Conservation (phyloP, 2,888 invertebrate genomes). For the Caradrina clavipalpis region DNA sequence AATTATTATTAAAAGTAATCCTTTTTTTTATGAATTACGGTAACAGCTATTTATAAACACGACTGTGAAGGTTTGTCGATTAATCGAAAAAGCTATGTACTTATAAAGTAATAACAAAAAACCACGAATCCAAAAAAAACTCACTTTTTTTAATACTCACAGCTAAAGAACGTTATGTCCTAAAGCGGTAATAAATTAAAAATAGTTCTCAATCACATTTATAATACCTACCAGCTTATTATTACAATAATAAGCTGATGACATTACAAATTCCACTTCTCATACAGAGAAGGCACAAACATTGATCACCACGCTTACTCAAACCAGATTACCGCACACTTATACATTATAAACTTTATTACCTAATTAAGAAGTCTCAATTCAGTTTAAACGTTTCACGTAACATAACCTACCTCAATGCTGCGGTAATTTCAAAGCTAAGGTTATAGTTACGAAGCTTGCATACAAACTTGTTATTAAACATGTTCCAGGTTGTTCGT, state of each 20-base stretch:
- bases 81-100: no score
- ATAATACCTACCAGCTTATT: not conserved
- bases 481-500: constrained; percentile 10
- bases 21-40: no score
- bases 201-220: not conserved
- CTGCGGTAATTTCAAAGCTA: constrained; percentile 36
- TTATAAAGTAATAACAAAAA: no score
- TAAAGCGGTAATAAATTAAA: not conserved
- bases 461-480: constrained; percentile 51
- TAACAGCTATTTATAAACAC: no score
- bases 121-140: no score
- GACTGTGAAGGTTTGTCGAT: no score
- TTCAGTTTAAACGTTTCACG: constrained; percentile 8
- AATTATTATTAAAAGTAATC: no score
- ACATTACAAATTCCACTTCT: not conserved
- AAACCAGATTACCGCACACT: not conserved
- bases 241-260: no score
- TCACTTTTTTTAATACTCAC: no score
- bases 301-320: not conserved
- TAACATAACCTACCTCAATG: constrained; percentile 64
- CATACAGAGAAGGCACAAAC: not conserved
- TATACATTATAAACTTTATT: not conserved
- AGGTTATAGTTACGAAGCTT: constrained; percentile 30
- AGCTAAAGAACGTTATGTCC: no score
- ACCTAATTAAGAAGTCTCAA: not conserved